Conservation (phyloP, 1,140 invertebrate genomes). For the Nasonia longicornis region DNA sequence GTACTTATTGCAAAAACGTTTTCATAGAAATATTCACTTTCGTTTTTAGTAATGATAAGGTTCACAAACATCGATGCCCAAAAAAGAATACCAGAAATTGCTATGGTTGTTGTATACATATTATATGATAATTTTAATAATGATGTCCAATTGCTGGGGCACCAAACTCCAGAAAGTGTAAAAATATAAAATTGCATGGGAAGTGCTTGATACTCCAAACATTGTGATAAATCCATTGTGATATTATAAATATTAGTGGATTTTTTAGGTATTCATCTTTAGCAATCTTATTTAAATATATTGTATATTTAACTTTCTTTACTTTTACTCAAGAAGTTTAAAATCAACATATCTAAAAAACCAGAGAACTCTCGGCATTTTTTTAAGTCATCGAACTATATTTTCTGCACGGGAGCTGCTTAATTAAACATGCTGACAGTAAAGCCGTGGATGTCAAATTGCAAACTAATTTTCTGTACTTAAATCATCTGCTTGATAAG, state of each 20-base stretch:
- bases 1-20: constrained; percentile 28
- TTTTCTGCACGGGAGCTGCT: too few species aligned
- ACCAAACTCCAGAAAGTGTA: constrained; percentile 36
- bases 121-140: constrained; percentile 1
- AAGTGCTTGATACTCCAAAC: constrained; percentile 17
- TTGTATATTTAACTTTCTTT: too few species aligned
- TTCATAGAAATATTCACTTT: constrained; percentile 20
- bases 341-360: too few species aligned
- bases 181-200: constrained; percentile 34
- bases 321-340: too few species aligned
- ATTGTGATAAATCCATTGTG: constrained; percentile 22
- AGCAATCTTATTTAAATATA: too few species aligned
- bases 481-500: background rate
- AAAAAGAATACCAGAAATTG: constrained; percentile 23
- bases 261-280: too few species aligned
- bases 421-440: background rate
- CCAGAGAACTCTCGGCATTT: too few species aligned
- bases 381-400: too few species aligned
- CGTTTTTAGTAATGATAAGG: background rate
- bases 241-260: background rate
- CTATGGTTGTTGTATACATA: background rate
- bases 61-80: constrained; percentile 26
- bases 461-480: background rate
- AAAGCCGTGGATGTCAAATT: background rate
- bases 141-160: constrained; percentile 13